Conservation (phyloP, 2,888 invertebrate species). For the Epirrita christyi region DNA sequence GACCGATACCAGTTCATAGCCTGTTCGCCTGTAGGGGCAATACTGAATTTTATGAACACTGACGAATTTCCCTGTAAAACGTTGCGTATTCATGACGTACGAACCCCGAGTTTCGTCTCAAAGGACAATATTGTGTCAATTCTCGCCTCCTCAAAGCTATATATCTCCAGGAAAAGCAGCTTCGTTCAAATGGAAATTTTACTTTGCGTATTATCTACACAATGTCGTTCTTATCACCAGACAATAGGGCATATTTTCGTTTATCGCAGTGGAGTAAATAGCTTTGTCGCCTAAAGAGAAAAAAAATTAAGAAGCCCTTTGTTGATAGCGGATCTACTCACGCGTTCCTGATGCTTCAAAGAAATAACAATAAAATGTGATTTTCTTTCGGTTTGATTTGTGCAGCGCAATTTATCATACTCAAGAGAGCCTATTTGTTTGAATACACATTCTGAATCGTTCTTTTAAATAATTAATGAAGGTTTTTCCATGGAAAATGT, state of each 20-base stretch:
- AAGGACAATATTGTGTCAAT: slow-evolving; percentile 70
- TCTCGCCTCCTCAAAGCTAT: slow-evolving; percentile 61
- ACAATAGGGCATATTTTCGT: slow-evolving; percentile 37
- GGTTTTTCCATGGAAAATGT: neutral
- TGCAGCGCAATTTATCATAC: slow-evolving; percentile 21
- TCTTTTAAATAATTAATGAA: neutral
- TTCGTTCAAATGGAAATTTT: slow-evolving; percentile 60
- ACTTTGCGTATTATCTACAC: slow-evolving; percentile 26
- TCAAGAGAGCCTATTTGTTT: slow-evolving; percentile 7
- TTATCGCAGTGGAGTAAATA: slow-evolving; percentile 29
- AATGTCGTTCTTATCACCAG: slow-evolving; percentile 39
- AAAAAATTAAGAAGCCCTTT: slow-evolving; percentile 51
- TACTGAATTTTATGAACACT: slow-evolving; percentile 43
- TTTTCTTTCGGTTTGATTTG: slow-evolving; percentile 40
- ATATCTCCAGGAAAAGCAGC: slow-evolving; percentile 58
- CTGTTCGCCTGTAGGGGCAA: neutral
- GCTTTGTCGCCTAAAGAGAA: slow-evolving; percentile 41
- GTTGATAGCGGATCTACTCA: slow-evolving; percentile 50
- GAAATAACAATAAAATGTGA: slow-evolving; percentile 45
- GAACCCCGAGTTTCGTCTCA: slow-evolving; percentile 45
- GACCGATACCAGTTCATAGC: slow-evolving; percentile 3
- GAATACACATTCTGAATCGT: neutral
- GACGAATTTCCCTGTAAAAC: slow-evolving; percentile 45
- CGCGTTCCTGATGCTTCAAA: slow-evolving; percentile 46
- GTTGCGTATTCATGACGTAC: slow-evolving; percentile 42